These are phyloP conservation scores for Neopelma chrysocephalum DNA, from an alignment of 2,797 vertebrate species.

Conservation along the genomic window DNA sequence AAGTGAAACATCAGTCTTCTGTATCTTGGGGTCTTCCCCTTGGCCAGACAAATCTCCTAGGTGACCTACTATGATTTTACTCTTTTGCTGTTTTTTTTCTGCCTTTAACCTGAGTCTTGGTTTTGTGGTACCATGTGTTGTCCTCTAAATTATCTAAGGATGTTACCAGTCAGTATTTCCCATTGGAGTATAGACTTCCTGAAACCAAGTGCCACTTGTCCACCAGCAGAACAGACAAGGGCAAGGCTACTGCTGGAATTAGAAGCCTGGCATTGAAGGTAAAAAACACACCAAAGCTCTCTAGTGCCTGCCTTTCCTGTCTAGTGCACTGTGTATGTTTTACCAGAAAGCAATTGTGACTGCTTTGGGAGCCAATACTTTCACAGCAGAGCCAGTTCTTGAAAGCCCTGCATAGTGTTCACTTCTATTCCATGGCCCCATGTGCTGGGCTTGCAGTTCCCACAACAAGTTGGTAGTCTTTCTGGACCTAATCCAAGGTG, in stretches of 20 bases:
- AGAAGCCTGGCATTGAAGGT: background rate
- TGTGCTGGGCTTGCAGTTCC: slow-evolving; percentile 33
- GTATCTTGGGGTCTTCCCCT: fast-evolving
- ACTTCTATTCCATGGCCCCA: background rate
- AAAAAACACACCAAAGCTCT: background rate
- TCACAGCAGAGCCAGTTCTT: background rate
- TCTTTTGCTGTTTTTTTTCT: background rate
- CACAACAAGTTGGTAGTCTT: background rate
- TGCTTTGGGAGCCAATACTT: background rate
- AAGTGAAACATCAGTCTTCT: background rate
- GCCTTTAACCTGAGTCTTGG: background rate
- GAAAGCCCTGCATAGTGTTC: background rate
- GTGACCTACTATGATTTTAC: background rate
- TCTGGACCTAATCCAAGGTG: background rate
- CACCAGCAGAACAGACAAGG: background rate
- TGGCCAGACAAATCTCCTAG: background rate
- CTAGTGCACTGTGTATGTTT: background rate
- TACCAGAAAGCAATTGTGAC: slow-evolving; percentile 12
- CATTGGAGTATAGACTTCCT: background rate
- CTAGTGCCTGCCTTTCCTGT: slow-evolving; percentile 6
- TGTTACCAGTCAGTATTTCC: background rate
- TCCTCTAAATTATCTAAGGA: background rate
- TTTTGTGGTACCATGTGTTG: background rate
- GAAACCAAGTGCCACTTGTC: background rate
- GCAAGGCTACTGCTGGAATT: background rate